These are phyloP conservation scores for Lepidochrysops patricia DNA, from an alignment of 2,888 invertebrate species.

Conservation along the genomic window DNA sequence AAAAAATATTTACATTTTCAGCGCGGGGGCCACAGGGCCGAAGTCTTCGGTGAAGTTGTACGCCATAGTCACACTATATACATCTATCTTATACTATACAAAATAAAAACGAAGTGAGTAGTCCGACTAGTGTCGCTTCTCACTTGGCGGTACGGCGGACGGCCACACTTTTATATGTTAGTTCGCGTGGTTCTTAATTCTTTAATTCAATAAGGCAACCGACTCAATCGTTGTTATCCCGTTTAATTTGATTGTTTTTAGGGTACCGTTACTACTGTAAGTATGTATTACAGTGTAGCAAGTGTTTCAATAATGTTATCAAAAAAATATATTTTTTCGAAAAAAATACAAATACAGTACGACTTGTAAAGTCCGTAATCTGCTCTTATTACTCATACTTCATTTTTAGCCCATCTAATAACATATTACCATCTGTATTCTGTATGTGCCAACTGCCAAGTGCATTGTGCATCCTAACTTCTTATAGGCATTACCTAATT, in stretches of 20 bases:
- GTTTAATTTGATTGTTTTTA: conserved; percentile 31
- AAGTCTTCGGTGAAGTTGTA: conserved; percentile 51
- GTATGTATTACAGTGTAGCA: neutral
- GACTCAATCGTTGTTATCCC: conserved; percentile 51
- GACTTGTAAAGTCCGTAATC: too few relatives aligned
- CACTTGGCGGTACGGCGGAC: conserved; percentile 48
- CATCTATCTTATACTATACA: neutral
- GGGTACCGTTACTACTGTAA: conserved; percentile 8
- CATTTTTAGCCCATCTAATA: too few relatives aligned
- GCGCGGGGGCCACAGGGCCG: conserved; percentile 58
- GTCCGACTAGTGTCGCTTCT: conserved; percentile 72
- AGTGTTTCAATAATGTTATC: too few relatives aligned
- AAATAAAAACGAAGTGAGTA: conserved; percentile 64
- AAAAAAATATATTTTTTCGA: too few relatives aligned
- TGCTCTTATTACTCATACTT: too few relatives aligned
- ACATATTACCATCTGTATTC: too few relatives aligned
- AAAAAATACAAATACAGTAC: too few relatives aligned
- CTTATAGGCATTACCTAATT: too few relatives aligned
- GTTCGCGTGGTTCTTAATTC: conserved; percentile 68
- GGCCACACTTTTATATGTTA: conserved; percentile 54
- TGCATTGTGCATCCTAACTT: too few relatives aligned
- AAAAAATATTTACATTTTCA: conserved; percentile 56
- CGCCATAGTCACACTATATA: conserved; percentile 49
- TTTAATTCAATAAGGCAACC: conserved; percentile 70
- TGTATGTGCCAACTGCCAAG: too few relatives aligned